Evolutionary conservation across 2,888 invertebrate genomes (phyloP), one percentile per base, ranked within the genome.

Genomic region (Machimus rusticus): DNA sequence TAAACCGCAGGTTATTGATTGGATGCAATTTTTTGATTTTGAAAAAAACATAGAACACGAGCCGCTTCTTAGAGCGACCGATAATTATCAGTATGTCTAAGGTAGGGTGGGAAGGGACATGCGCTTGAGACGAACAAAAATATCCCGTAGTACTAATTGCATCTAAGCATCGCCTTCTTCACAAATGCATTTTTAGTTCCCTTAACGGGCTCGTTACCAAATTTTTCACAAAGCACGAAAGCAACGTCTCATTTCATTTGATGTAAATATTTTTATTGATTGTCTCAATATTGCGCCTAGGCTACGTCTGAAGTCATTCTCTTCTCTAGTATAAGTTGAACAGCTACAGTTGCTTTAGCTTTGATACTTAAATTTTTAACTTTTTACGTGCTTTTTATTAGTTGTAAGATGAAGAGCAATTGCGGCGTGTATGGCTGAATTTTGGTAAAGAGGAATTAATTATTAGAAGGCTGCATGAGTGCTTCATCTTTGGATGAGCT

Each of bases 1-100:
- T 90, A 94, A 95, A 89, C 95, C 96, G 23, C 95, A 96, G 90
- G 93, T 94, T 81, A 95, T 95, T 74, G 97, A 98, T 93, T 97
- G 98, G 97, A 94, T 95, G 91, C 95, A 94, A 89, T 95, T 94
- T 91, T 95, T 94, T 90, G 95, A 95, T 90, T 92, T 95, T 81
- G 95, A 95, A 90, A 94, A 94, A 88, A 94, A 94, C 90, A 94
- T 95, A 88, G 95, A 95, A 91, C 95, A 95, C 90, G 94, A 95
- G 90, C 95, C 95, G 87, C 92, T 95, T 89, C 92, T 95, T 88
- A 93, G 94, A 89, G 93, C 94, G 89, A 95, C 95, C 90, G 95
- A 95, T 89, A 95, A 95, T 91, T 95, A 94, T 93, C 95, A 96
- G 92, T 95, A 95, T 91, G 95, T 96, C 92, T 95, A 95, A 92